Evolutionary conservation across 2,888 invertebrate species (phyloP).

Genomic region (Endomychus coccineus): DNA sequence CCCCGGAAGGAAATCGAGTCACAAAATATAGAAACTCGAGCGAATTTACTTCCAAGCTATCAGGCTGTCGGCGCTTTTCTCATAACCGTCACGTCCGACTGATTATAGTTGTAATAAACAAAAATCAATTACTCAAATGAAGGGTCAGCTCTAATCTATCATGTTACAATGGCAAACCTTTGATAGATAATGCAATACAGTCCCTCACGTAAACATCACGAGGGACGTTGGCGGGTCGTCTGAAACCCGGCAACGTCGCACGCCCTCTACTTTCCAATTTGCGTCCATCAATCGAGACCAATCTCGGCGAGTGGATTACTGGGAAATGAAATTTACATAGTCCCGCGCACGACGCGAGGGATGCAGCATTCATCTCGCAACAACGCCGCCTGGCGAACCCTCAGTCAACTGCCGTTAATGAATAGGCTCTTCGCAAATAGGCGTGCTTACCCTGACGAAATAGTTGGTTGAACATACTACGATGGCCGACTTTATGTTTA

Average conservation of each 20-base stretch:
- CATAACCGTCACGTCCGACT: no score
- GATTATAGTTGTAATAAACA: no score
- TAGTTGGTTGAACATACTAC: not conserved
- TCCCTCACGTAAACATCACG: constrained; percentile 28
- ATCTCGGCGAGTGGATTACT: constrained; percentile 64
- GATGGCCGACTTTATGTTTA: not conserved
- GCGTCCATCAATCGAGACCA: constrained; percentile 64
- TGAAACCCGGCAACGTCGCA: constrained; percentile 27
- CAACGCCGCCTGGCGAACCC: constrained; percentile 1
- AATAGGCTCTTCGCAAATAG: not conserved
- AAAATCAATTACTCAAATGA: constrained; percentile 30
- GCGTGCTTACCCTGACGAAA: constrained; percentile 1
- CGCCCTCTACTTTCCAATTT: constrained; percentile 55
- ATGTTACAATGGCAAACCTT: constrained; percentile 23
- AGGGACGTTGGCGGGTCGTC: constrained; percentile 12
- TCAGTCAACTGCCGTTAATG: constrained; percentile 1
- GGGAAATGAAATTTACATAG: constrained; percentile 64
- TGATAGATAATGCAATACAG: constrained; percentile 34
- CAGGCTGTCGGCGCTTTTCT: no score
- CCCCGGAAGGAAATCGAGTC: no score
- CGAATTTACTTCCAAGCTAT: no score
- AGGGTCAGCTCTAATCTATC: constrained; percentile 7
- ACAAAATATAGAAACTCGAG: no score
- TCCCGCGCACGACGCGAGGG: constrained; percentile 34
- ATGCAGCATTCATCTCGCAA: constrained; percentile 1